A percentile compares a stretch with the other conserved stretches of the same genome.
Conservation (phyloP, 2,888 invertebrate species). For the Acanthopleura granulata region DNA sequence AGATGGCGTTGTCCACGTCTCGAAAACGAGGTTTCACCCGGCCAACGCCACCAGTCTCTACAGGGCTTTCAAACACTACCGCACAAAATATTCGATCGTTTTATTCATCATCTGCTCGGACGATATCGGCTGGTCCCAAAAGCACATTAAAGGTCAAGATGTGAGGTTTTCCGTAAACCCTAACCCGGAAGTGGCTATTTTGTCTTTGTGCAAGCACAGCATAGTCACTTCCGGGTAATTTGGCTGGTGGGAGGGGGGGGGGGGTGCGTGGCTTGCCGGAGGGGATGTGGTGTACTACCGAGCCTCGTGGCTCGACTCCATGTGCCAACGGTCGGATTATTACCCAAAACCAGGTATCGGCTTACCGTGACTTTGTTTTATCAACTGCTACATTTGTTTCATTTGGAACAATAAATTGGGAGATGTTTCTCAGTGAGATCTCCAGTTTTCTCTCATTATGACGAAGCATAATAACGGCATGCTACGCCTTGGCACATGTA, state of each 20-base stretch:
- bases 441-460: too few species aligned
- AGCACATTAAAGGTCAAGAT: slow-evolving; percentile 28
- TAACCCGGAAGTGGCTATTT: slow-evolving; percentile 34
- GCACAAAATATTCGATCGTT: slow-evolving; percentile 31
- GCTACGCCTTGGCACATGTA: too few species aligned
- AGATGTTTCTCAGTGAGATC: too few species aligned
- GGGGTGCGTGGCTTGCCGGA: slow-evolving; percentile 57
- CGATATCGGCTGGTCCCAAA: slow-evolving; percentile 38
- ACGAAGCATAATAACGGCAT: too few species aligned
- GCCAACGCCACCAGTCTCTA: slow-evolving; percentile 36
- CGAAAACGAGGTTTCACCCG: slow-evolving; percentile 37
- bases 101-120: slow-evolving; percentile 44
- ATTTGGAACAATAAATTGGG: too few species aligned
- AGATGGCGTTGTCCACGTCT: slow-evolving; percentile 30
- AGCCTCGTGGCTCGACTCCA: slow-evolving; percentile 9
- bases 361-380: not conserved
- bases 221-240: slow-evolving; percentile 67
- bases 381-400: too few species aligned
- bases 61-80: slow-evolving; percentile 40
- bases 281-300: slow-evolving; percentile 41
- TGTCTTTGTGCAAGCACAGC: slow-evolving; percentile 66
- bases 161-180: slow-evolving; percentile 25
- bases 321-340: not conserved
- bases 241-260: slow-evolving; percentile 65
- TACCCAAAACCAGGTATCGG: not conserved